Evolutionary conservation across 2,888 invertebrate genomes (phyloP).

Genomic region (Anoncus sp.): DNA sequence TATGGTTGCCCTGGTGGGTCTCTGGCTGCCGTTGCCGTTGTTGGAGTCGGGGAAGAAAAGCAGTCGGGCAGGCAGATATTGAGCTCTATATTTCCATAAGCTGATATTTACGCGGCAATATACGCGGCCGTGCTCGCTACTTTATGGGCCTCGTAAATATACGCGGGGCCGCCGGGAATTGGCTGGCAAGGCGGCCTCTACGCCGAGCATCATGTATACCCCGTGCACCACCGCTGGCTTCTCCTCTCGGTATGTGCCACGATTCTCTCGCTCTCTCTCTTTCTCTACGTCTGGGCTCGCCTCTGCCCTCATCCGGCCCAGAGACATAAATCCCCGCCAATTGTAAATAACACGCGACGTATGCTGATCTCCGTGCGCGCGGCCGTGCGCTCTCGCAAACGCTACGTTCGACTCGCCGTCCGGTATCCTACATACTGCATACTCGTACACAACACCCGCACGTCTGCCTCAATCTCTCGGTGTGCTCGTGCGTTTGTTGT

Average conservation of each 20-base stretch:
- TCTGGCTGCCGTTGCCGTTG: conserved; percentile 53
- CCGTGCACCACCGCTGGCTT: conserved; percentile 48
- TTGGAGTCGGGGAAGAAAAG: conserved; percentile 68
- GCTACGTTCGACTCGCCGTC: conserved; percentile 56
- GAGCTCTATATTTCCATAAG: conserved; percentile 86
- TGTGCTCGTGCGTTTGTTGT: conserved; percentile 1
- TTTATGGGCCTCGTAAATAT: conserved; percentile 83
- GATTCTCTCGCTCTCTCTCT: conserved; percentile 60
- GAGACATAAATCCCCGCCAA: conserved; percentile 80
- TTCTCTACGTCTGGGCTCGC: conserved; percentile 57
- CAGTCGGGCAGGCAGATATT: conserved; percentile 83
- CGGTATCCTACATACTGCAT: conserved; percentile 35
- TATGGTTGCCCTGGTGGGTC: conserved; percentile 30
- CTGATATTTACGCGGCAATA: conserved; percentile 85
- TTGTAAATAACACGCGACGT: conserved; percentile 81
- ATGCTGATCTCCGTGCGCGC: conserved; percentile 76
- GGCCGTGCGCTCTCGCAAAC: conserved; percentile 57
- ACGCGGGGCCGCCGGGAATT: conserved; percentile 82
- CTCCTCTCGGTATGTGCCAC: conserved; percentile 42
- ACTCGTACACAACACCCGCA: conserved; percentile 32
- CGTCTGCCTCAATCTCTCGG: conserved; percentile 34
- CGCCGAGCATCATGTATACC: conserved; percentile 70
- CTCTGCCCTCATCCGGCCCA: conserved; percentile 65
- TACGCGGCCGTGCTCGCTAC: conserved; percentile 82
- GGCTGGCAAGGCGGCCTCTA: conserved; percentile 79